Percentiles rank a stretch among this genome's conserved stretches.
These are phyloP conservation scores for Eulimnadia texana DNA, from an alignment of 1,140 invertebrate species.

Conservation along the genomic window DNA sequence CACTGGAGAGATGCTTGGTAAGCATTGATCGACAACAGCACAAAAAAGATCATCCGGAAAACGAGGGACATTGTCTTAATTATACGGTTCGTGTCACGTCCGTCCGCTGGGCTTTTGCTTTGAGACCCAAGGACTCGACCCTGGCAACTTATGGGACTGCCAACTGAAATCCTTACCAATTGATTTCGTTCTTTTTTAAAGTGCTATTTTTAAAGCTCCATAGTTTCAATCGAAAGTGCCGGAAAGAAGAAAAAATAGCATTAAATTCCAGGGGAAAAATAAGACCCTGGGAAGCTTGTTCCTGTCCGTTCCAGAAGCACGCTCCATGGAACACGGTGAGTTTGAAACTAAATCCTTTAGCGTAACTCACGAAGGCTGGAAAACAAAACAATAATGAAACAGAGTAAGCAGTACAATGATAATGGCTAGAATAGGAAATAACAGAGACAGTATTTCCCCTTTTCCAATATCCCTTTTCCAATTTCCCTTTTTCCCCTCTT, in stretches of 20 bases:
- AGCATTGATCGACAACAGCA: background rate
- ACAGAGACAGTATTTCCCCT: too few relatives aligned
- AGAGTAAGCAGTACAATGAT: background rate
- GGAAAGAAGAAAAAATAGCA: background rate
- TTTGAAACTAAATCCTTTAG: background rate
- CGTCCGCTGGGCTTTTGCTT: background rate
- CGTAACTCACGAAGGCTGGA: background rate
- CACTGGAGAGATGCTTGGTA: too few relatives aligned
- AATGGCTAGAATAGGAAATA: conserved; percentile 3
- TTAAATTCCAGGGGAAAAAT: background rate
- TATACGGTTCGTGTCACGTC: background rate
- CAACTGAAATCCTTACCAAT: too few relatives aligned
- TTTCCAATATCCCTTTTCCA: too few relatives aligned
- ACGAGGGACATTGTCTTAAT: background rate
- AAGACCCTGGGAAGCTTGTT: background rate
- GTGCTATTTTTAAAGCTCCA: too few relatives aligned
- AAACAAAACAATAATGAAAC: background rate
- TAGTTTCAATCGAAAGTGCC: background rate
- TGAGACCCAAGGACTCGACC: background rate
- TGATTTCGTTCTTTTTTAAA: too few relatives aligned
- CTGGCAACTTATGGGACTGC: too few relatives aligned
- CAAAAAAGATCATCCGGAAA: background rate
- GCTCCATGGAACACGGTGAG: background rate
- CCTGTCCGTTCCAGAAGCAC: background rate
- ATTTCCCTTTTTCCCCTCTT: too few relatives aligned